phyloP scores from a whole-genome alignment of 2,797 vertebrate genomes.

The Eupleurogrammus muticus region DNA sequence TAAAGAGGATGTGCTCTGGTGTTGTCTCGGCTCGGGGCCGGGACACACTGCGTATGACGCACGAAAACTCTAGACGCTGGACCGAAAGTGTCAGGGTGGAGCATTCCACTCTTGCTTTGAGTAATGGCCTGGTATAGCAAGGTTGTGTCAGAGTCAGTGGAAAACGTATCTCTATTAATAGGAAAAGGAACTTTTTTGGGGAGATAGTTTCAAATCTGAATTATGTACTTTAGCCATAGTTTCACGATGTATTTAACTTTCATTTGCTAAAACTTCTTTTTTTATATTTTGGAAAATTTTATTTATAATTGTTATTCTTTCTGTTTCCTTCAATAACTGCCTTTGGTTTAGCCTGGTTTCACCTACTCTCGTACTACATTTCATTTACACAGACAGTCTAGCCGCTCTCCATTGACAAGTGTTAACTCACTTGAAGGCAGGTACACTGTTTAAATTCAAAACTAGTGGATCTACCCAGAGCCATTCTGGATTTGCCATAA shows the following conservation, averaged over 20 bases:
- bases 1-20: slow-evolving; percentile 87
- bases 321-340: background rate
- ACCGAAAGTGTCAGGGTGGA: slow-evolving; percentile 86
- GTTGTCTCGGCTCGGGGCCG: slow-evolving; percentile 83
- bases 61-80: slow-evolving; percentile 88
- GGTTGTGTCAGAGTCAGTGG: slow-evolving; percentile 59
- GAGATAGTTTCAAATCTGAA: slow-evolving; percentile 7
- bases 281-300: background rate
- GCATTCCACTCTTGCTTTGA: slow-evolving; percentile 42
- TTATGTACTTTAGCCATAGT: background rate
- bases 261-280: background rate
- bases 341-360: background rate
- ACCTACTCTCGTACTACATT: too few relatives aligned
- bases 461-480: too few relatives aligned
- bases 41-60: slow-evolving; percentile 89
- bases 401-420: too few relatives aligned
- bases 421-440: too few relatives aligned
- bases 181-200: slow-evolving; percentile 10
- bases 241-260: background rate
- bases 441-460: too few relatives aligned
- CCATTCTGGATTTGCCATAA: too few relatives aligned
- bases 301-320: background rate
- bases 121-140: slow-evolving; percentile 48
- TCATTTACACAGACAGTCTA: too few relatives aligned
- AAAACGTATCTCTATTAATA: slow-evolving; percentile 20